Evolutionary conservation across 2,797 vertebrate genomes (phyloP).

Genomic region (Oryzias sinensis): DNA sequence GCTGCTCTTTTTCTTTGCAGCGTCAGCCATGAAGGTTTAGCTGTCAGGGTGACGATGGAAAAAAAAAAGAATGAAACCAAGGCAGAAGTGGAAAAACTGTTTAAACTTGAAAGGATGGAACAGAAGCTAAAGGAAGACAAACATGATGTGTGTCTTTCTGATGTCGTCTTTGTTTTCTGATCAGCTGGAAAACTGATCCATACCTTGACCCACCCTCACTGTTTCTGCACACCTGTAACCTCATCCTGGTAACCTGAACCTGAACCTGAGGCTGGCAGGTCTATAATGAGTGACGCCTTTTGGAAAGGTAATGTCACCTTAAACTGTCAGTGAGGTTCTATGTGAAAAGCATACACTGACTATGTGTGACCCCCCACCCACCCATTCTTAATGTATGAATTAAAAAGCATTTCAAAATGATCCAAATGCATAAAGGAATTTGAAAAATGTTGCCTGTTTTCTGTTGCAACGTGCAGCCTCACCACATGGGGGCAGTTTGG

Average conservation of each 20-base stretch:
- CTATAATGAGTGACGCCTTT: constrained; percentile 21
- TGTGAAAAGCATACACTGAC: too few relatives aligned
- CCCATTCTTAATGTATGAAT: too few relatives aligned
- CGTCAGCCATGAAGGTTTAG: constrained; percentile 70
- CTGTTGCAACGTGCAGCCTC: constrained; percentile 14
- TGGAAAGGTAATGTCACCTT: constrained; percentile 35
- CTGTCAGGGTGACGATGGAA: background rate
- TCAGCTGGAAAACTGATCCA: constrained; percentile 46
- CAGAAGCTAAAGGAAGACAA: background rate
- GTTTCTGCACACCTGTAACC: constrained; percentile 42
- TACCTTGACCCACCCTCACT: constrained; percentile 21
- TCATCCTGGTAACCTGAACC: constrained; percentile 65
- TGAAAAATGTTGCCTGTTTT: background rate
- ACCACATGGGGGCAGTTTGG: constrained; percentile 64
- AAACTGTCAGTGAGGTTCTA: too few relatives aligned
- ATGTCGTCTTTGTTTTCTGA: constrained; percentile 13
- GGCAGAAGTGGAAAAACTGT: constrained; percentile 1
- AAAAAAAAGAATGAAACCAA: background rate
- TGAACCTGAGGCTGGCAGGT: constrained; percentile 29
- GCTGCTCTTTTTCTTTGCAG: constrained; percentile 26
- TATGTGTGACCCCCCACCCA: too few relatives aligned
- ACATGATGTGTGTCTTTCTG: constrained; percentile 2
- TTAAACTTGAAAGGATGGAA: constrained; percentile 19
- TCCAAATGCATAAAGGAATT: background rate
- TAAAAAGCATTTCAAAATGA: background rate